Conservation (phyloP, 1,140 invertebrate species). For the Pachyrhynchus sulphureomaculatus region DNA sequence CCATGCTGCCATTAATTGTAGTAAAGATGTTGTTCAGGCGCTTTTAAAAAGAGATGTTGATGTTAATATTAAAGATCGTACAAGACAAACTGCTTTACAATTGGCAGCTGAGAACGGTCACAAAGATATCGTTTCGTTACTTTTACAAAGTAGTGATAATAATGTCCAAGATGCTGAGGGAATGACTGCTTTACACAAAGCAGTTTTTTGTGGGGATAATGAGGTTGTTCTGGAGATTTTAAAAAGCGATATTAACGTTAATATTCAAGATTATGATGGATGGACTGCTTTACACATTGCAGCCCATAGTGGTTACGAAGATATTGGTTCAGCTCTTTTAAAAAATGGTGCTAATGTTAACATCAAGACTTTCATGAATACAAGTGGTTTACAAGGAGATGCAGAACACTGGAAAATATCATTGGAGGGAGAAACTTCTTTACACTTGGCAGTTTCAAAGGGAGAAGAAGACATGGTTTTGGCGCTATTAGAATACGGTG, state of each 20-base stretch:
- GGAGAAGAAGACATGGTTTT: too few species aligned
- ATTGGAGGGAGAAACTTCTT: too few species aligned
- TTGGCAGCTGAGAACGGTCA: not conserved
- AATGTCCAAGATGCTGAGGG: too few species aligned
- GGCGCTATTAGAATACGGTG: too few species aligned
- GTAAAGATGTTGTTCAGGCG: not conserved
- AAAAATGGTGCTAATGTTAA: constrained; percentile 31
- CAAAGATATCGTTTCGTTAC: not conserved
- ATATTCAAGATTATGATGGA: constrained; percentile 20
- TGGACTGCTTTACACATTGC: constrained; percentile 17
- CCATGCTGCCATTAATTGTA: not conserved
- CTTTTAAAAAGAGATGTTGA: not conserved
- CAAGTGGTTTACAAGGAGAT: too few species aligned
- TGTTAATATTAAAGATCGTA: not conserved
- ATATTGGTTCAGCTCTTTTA: constrained; percentile 20
- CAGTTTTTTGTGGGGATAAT: not conserved
- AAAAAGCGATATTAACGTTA: constrained; percentile 16
- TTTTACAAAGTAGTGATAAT: too few species aligned
- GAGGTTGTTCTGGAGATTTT: not conserved
- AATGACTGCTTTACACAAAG: not conserved
- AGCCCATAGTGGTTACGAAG: constrained; percentile 14
- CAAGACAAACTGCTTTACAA: not conserved
- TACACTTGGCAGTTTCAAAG: too few species aligned
- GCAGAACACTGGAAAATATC: too few species aligned
- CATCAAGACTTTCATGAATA: too few species aligned